phyloP scores from a whole-genome alignment of 2,888 invertebrate genomes.

The Apodemia hepburni region DNA sequence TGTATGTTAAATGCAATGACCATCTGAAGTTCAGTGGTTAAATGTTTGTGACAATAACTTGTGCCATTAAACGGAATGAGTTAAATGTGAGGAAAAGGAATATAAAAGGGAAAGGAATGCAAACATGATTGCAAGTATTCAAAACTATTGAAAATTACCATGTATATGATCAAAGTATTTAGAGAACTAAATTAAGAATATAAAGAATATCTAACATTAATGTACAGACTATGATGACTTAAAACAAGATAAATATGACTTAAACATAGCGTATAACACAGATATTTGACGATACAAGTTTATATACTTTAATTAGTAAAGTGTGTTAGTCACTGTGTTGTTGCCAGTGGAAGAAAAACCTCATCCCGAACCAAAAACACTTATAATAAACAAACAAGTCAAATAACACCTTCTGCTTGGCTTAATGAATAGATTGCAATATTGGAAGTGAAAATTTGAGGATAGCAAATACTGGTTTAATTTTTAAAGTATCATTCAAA shows the following conservation, averaged over 20 bases:
- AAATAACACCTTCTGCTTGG: neutral
- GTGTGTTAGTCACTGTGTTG: conserved; percentile 23
- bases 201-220: neutral
- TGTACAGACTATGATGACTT: conserved; percentile 19
- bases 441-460: too few relatives aligned
- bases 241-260: conserved; percentile 45
- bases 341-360: neutral
- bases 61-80: too few relatives aligned
- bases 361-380: neutral
- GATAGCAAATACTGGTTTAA: too few relatives aligned
- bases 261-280: conserved; percentile 59
- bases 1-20: too few relatives aligned
- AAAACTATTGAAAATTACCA: neutral
- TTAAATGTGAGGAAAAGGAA: too few relatives aligned
- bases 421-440: too few relatives aligned
- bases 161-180: neutral
- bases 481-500: too few relatives aligned
- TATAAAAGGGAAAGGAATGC: too few relatives aligned
- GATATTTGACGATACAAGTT: conserved; percentile 62
- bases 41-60: too few relatives aligned
- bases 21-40: too few relatives aligned
- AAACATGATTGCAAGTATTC: too few relatives aligned
- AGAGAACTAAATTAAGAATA: neutral
- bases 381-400: neutral
- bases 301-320: conserved; percentile 26